These are phyloP conservation scores for Serilophus lunatus DNA, from an alignment of 2,113 vertebrate species.

Conservation along the genomic window DNA sequence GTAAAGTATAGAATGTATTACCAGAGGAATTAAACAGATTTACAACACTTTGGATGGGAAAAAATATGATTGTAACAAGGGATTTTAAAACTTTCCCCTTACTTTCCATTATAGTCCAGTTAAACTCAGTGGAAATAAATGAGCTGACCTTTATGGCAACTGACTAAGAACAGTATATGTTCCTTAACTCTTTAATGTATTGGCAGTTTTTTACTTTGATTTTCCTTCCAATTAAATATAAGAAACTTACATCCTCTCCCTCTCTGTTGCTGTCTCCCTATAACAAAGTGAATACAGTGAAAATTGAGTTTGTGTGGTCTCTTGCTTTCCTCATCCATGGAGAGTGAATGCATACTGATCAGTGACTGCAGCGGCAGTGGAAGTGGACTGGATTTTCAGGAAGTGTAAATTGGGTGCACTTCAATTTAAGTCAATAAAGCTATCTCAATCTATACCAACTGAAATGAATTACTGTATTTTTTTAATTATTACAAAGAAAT, in stretches of 20 bases:
- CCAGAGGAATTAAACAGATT: neutral
- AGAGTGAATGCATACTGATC: neutral
- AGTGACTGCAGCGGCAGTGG: neutral
- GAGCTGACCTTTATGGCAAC: neutral
- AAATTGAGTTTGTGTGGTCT: neutral
- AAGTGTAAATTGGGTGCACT: neutral
- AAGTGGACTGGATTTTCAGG: neutral
- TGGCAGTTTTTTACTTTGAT: neutral
- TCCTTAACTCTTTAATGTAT: neutral
- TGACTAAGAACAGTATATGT: neutral
- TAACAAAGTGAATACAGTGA: neutral
- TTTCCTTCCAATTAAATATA: neutral
- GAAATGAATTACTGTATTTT: neutral
- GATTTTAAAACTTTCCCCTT: neutral
- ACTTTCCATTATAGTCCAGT: neutral
- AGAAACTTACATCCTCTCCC: neutral
- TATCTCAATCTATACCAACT: neutral
- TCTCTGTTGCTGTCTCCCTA: fast-evolving
- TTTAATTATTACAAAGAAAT: neutral
- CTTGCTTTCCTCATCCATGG: neutral
- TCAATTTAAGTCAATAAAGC: neutral
- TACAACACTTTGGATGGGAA: neutral
- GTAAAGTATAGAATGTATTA: neutral
- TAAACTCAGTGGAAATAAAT: neutral
- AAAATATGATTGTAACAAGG: neutral